Base-by-base conservation (phyloP, 2,797 vertebrate species). In the Pipistrellus pygmaeus region DNA sequence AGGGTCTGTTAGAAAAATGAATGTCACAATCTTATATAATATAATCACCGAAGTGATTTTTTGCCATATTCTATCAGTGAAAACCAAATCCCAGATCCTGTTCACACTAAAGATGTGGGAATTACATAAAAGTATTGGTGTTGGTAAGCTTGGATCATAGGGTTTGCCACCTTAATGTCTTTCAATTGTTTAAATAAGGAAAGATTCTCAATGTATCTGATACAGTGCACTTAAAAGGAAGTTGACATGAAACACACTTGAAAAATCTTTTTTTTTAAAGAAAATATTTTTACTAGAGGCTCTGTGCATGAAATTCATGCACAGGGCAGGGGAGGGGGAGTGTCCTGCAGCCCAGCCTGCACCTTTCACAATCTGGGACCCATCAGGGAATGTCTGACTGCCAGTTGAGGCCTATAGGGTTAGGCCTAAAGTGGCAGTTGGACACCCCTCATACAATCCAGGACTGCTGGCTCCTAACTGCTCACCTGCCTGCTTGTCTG, bases 31-130 rank as follows among this genome's bases (percentile, higher is more conserved):
- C 12, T 60, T 72, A 38, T 41, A 4, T 44, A 93, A 17, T 2
- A 46, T 53, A 55, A 77, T 71, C 32, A 66, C 53, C n/a, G 5
- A 81, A 48, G 9, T 76, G n/a, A 71, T 21, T 53, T 88, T 88
- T 78, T 48, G 66, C 12, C 32, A 4, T 62, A 21, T 81, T 90
- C 25, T 68, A 0, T 23, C 20, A 20, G 0, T 80, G 23, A 69
- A 80, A 84, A 86, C 4, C 30, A 75, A 32, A 48, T 62, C 62
- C 25, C 38, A 57, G 60, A 72, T 30, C 6, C 25, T 71, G 32
- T 32, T 25, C 14, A 73, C 5, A 18, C 12, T 60, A 10, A 27
- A 90, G 38, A 9, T 64, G 48, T 93, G 51, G n/a, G 2, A 5
- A 66, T 76, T 41, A 64, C 1, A 64, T 27, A 35, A 55, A 2